These are phyloP conservation scores for Dreissena rostriformis DNA, from an alignment of 1,140 invertebrate species.

Conservation along the genomic window DNA sequence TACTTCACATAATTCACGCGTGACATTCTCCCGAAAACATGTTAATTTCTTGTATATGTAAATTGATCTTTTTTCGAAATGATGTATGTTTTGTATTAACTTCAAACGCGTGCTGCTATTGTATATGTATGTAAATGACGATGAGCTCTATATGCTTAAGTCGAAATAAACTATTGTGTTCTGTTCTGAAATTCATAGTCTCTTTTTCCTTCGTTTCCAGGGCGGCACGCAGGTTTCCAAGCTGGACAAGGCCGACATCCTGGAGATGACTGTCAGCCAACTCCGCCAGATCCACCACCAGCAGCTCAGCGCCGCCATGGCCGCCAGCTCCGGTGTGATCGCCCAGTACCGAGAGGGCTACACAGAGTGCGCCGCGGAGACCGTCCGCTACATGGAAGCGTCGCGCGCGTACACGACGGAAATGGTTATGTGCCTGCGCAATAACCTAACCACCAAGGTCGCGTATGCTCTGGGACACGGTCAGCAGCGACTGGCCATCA, in stretches of 20 bases:
- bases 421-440: constrained; percentile 29
- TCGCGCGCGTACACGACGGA: constrained; percentile 84
- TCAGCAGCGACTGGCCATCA: background rate
- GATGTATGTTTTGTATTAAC: no score
- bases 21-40: no score
- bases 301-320: constrained; percentile 83
- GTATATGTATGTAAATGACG: no score
- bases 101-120: no score
- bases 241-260: constrained; percentile 97
- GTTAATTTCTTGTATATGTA: no score
- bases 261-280: constrained; percentile 98
- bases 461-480: background rate
- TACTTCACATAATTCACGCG: no score
- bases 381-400: constrained; percentile 90
- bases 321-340: constrained; percentile 89
- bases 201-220: constrained; percentile 53
- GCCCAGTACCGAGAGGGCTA: constrained; percentile 95
- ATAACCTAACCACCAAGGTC: constrained; percentile 24
- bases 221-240: constrained; percentile 89
- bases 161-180: no score
- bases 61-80: no score
- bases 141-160: no score
- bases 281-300: constrained; percentile 80
- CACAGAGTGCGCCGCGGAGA: constrained; percentile 92
- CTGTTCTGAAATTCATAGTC: background rate